Evolutionary conservation across 2,113 vertebrate genomes (phyloP), one percentile per base, ranked within the genome.

Genomic region (Hepsetus odoe): DNA sequence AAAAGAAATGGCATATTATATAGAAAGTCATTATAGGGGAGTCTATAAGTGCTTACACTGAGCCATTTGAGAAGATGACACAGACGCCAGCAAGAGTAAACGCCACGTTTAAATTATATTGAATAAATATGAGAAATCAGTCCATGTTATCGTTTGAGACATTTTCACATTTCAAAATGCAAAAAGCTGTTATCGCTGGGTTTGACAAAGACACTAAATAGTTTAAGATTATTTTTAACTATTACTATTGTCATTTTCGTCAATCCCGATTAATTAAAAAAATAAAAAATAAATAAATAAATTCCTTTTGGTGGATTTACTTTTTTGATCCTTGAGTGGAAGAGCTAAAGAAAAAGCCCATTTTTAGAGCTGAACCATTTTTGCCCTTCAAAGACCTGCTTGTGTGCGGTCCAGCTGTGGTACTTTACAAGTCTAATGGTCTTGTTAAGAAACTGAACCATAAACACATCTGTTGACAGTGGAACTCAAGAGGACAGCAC

Each of bases 361-460:
- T 38, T 28, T 68, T 68, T 24, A 68, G n/a, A 28, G 33, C 59
- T 30, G 16, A 28, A 64, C 24, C 24, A 69, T 4, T 32, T 30
- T 69, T 32, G 8, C 24, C 42, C 66, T 51, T 1, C 5, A 16
- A 28, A 0, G 16, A 32, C 33, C 14, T 30, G 66, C 40, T 30
- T 28, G 44, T 46, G 66, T 69, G 42, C 44, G 44, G 42, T 69
- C 44, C 40, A 49, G 44, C 66, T 69, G 42, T 30, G 8, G n/a
- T 68, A 68, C n/a, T n/a, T n/a, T n/a, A n/a, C 55, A 58, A 26
- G 24, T 14, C 56, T 30, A 59, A 30, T 16, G 13, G 59, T 62
- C 30, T 33, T 62, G 59, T 32, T 62, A 32, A 49, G 26, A 49
- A 46, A 62, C 42, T 22, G 38, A 32, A 33, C 28, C 16, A 33